Base-by-base conservation (phyloP, 2,888 invertebrate species). In the Diarsia brunnea region DNA sequence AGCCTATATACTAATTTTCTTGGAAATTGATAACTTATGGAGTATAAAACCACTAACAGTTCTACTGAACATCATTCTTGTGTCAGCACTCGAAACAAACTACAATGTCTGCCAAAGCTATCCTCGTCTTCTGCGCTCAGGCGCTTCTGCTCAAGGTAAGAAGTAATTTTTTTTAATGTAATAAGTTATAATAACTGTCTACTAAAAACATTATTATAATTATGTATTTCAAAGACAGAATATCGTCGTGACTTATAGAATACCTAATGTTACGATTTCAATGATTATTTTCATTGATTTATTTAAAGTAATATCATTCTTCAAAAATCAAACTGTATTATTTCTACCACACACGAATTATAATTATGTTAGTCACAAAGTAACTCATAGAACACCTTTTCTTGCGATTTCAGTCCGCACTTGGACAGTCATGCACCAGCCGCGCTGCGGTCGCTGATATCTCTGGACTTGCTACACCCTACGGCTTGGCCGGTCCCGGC, bases 91-190 rank as follows among this genome's bases (percentile, higher is more conserved):
- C 21, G 64, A 61, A 78, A 76, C 71, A 69, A 78, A 68, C 61
- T 72, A 89, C 74, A 72, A 92, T 91, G 92, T 88, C 89, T 81
- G 63, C 84, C 69, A 89, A 90, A 72, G 80, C 87, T 43, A 81
- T 73, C 11, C 21, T 64, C 12, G 16, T 78, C 27, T 27, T 53
- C 51, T 74, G 74, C 51, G 64, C 64, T 31, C 64, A 74, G 24
- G 64, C 51, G 11, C 31, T 65, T 31, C 64, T 74, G 76, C 10
- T 75, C 16, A 19, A 38, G 38, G 38, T 38, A 38, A 38, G 38
- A n/a, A n/a, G n/a, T n/a, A n/a, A n/a, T n/a, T n/a, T n/a, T n/a
- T n/a, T n/a, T n/a, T n/a, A n/a, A n/a, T n/a, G n/a, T n/a, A n/a
- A n/a, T n/a, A n/a, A n/a, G n/a, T n/a, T n/a, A n/a, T n/a, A n/a